These are phyloP conservation scores for Heterodera filipjevi DNA, from an alignment of 2,888 invertebrate species.

Conservation along the genomic window DNA sequence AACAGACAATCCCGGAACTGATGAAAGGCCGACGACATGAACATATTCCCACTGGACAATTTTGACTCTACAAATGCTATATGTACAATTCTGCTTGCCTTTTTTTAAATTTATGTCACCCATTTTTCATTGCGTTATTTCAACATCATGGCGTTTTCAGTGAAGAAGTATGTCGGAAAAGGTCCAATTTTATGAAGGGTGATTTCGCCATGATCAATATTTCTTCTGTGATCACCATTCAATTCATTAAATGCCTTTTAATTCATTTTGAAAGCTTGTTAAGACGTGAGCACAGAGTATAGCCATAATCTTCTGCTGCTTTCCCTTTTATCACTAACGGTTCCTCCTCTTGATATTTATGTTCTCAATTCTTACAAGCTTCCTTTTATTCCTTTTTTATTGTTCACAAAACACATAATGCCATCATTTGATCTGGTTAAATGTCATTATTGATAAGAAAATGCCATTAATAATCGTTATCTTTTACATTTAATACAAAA, in stretches of 20 bases:
- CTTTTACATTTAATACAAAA: no score
- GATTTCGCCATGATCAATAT: no score
- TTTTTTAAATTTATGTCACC: background rate
- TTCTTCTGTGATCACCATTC: background rate
- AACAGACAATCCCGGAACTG: background rate
- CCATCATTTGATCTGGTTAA: no score
- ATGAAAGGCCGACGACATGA: background rate
- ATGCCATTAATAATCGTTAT: no score
- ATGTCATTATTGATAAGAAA: no score
- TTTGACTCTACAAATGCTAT: background rate
- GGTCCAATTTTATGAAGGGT: no score
- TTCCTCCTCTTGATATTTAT: background rate
- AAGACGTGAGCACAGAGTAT: background rate
- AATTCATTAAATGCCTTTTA: background rate
- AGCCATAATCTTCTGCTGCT: background rate
- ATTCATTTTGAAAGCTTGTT: background rate
- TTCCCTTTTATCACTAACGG: background rate
- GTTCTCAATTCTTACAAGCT: slow-evolving; percentile 18
- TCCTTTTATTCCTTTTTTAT: background rate
- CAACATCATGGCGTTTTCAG: no score
- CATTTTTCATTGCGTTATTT: background rate
- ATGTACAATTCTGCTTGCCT: background rate
- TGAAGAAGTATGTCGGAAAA: no score
- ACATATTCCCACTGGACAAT: background rate
- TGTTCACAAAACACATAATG: background rate